A percentile compares a stretch with the other conserved stretches of the same genome.
Evolutionary conservation across 1,140 invertebrate genomes (phyloP).

Genomic region (Zaprionus lachaisei): DNA sequence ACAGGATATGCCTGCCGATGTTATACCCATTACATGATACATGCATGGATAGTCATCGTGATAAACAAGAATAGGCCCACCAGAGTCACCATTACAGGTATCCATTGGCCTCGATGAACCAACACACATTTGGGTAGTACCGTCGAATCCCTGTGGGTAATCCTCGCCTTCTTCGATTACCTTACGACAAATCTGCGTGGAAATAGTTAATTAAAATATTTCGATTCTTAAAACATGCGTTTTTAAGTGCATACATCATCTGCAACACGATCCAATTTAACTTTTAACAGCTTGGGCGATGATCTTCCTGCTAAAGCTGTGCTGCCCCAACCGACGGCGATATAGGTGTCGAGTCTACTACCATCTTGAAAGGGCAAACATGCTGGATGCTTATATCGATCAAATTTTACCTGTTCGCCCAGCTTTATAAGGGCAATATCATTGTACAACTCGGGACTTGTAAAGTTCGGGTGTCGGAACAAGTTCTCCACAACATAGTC

Average conservation of each 20-base stretch:
- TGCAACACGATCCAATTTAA: constrained; percentile 80
- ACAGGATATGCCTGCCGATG: constrained; percentile 67
- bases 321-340: constrained; percentile 76
- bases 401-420: constrained; percentile 54
- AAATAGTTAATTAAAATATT: no score
- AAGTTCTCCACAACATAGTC: constrained; percentile 57
- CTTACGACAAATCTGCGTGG: constrained; percentile 67
- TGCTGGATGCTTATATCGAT: constrained; percentile 74
- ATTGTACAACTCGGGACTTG: constrained; percentile 57
- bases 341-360: constrained; percentile 33
- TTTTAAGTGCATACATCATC: constrained; percentile 24
- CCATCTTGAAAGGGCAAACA: constrained; percentile 67
- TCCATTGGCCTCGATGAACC: constrained; percentile 86
- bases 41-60: constrained; percentile 69
- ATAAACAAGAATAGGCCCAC: constrained; percentile 71
- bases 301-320: constrained; percentile 37
- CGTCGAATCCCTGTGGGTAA: constrained; percentile 85
- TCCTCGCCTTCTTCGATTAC: constrained; percentile 53
- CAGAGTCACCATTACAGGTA: constrained; percentile 84
- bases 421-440: constrained; percentile 74
- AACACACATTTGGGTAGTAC: constrained; percentile 88
- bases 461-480: constrained; percentile 62
- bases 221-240: no score
- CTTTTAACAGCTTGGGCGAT: constrained; percentile 85
- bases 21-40: constrained; percentile 75